Evolutionary conservation across 2,888 invertebrate species (phyloP), one percentile per base, ranked within the genome.

Genomic region (Aporophyla nigra): DNA sequence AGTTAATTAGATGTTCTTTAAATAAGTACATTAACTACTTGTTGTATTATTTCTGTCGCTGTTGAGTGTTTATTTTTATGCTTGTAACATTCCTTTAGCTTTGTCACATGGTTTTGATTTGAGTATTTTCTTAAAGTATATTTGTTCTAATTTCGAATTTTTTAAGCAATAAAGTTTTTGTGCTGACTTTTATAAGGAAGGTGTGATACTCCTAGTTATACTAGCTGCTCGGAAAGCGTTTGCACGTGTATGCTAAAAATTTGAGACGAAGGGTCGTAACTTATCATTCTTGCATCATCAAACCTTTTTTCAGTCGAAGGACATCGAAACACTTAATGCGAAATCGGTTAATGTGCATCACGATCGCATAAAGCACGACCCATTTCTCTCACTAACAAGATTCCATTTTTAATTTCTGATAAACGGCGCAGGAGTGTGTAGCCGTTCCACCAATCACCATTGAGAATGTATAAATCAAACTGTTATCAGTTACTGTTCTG

Each of bases 381-480:
- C 90, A 93, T 94, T 94, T 94, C 90, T 88, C 82, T 83, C 81
- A 85, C 86, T 92, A 94, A 94, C 93, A 92, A 92, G 91, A 91
- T 93, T 93, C 86, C 88, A 90, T 90, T 93, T 94, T 93, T 92
- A 92, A 93, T 93, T 93, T 93, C 88, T 89, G 92, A 93, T 93
- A 94, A 93, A 85, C 86, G 87, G 88, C 79, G 56, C 78, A 73
- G 58, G 75, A 68, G 73, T 76, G 77, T 88, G 87, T 90, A 89
- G 85, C 87, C 89, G 90, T 90, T 89, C 89, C 88, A 88, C 96
- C 96, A 96, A 96, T 96, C 93, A 90, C 89, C 86, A 90, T 83
- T 81, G 89, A 83, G 93, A 83, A 92, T 94, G 94, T 91, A 92
- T 93, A 95, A 95, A 95, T 94, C 93, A 94, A 94, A 94, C 89